Percentiles rank a stretch among this genome's conserved stretches.
phyloP scores from a whole-genome alignment of 2,888 invertebrate genomes.

The Pseudococcus jackbeardsleyi region DNA sequence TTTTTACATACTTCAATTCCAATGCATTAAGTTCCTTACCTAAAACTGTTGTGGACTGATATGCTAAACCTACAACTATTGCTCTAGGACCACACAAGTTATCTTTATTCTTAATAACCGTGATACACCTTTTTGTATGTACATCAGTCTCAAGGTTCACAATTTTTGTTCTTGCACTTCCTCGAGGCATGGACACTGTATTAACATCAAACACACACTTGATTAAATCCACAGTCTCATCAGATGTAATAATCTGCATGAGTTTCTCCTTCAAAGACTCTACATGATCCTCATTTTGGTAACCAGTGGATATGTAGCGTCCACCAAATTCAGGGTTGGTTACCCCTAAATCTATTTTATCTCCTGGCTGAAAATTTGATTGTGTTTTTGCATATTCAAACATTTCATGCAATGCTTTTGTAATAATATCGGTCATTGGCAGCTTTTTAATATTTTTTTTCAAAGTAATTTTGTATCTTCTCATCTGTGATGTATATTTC shows the following conservation, averaged over 20 bases:
- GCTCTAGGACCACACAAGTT: slow-evolving; percentile 38
- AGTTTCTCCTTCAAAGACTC: neutral
- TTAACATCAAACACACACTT: neutral
- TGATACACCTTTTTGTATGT: slow-evolving; percentile 19
- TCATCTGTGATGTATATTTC: neutral
- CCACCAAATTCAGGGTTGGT: neutral
- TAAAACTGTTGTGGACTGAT: too few species aligned
- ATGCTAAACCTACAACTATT: slow-evolving; percentile 28
- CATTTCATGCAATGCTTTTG: neutral
- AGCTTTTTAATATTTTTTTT: neutral
- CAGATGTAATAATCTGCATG: too few species aligned
- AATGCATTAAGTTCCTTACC: too few species aligned
- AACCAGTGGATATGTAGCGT: neutral
- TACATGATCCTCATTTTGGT: neutral
- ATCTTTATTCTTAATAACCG: neutral
- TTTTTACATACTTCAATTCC: too few species aligned
- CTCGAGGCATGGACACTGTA: neutral
- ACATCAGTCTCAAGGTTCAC: neutral
- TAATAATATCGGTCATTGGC: neutral
- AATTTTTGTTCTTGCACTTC: neutral
- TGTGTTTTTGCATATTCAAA: neutral
- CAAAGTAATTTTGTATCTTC: neutral
- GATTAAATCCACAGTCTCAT: neutral
- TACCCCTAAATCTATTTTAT: neutral
- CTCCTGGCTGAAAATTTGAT: neutral